A percentile compares a stretch with the other conserved stretches of the same genome.
Evolutionary conservation across 2,797 vertebrate species (phyloP).

Genomic region (Oreochromis mossambicus): DNA sequence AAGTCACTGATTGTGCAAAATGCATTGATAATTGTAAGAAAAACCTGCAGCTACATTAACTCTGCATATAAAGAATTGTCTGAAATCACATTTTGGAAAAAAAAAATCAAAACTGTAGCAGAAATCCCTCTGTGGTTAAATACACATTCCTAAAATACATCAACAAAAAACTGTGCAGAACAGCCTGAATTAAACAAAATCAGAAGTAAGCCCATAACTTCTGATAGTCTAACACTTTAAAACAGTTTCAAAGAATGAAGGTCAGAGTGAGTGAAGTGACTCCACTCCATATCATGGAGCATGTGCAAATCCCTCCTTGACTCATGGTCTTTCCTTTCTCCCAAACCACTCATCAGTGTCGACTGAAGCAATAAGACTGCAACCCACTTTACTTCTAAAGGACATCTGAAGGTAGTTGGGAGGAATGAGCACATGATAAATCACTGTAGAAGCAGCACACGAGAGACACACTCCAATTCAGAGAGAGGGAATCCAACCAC

Average conservation of each 20-base stretch:
- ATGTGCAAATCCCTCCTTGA: conserved; percentile 8
- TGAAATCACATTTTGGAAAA: background rate
- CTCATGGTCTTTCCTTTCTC: background rate
- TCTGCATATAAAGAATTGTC: background rate
- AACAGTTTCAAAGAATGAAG: conserved; percentile 6
- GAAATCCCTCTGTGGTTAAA: background rate
- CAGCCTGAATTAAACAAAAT: background rate
- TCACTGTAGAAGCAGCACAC: background rate
- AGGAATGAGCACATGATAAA: conserved; percentile 30
- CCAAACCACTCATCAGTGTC: conserved; percentile 27
- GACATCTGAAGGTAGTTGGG: conserved; percentile 32
- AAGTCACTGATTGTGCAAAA: background rate
- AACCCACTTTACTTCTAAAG: conserved; percentile 10
- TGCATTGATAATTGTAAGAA: background rate
- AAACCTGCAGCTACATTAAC: background rate
- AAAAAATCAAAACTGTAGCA: background rate
- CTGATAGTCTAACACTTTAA: background rate
- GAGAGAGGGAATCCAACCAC: conserved; percentile 31
- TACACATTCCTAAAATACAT: background rate
- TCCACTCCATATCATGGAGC: conserved; percentile 16
- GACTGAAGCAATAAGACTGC: conserved; percentile 24
- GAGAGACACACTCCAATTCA: conserved; percentile 12
- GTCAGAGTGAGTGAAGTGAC: background rate
- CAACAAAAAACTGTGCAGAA: background rate
- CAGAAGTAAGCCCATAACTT: background rate